A percentile compares a stretch with the other conserved stretches of the same genome.
phyloP scores from a whole-genome alignment of 2,797 vertebrate genomes.

The Phataginus tetradactyla region DNA sequence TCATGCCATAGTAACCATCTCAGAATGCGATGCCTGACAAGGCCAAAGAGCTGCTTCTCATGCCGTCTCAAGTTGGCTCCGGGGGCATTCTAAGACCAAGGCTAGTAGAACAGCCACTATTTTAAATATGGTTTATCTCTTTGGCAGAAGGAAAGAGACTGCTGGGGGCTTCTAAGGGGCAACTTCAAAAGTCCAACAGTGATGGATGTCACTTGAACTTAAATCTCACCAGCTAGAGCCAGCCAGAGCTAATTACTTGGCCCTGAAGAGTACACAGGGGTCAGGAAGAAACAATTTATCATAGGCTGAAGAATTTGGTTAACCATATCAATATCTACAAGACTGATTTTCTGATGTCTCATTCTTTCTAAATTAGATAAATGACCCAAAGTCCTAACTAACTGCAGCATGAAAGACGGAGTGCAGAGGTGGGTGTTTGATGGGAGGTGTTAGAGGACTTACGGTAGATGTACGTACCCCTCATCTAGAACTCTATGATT shows the following conservation, averaged over 20 bases:
- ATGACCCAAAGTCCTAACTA: too few species aligned
- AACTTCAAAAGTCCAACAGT: neutral
- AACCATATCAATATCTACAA: neutral
- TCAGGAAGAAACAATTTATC: neutral
- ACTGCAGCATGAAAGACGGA: neutral
- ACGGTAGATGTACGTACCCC: neutral
- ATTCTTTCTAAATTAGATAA: neutral
- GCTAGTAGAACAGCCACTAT: neutral
- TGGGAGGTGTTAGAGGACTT: neutral
- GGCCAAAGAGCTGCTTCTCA: neutral
- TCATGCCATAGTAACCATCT: neutral
- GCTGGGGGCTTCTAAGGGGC: too few species aligned
- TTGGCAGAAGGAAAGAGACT: neutral
- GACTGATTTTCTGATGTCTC: neutral
- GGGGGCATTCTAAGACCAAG: neutral
- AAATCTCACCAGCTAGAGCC: neutral
- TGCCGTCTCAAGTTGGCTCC: neutral
- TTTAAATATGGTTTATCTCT: neutral
- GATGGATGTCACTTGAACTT: neutral
- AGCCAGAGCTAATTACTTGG: neutral
- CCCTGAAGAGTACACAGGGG: neutral
- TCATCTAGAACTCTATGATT: neutral
- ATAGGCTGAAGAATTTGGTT: neutral
- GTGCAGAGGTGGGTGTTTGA: neutral
- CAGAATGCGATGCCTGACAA: too few species aligned